Evolutionary conservation across 1,140 invertebrate species (phyloP).

Genomic region (Reticulitermes speratus): DNA sequence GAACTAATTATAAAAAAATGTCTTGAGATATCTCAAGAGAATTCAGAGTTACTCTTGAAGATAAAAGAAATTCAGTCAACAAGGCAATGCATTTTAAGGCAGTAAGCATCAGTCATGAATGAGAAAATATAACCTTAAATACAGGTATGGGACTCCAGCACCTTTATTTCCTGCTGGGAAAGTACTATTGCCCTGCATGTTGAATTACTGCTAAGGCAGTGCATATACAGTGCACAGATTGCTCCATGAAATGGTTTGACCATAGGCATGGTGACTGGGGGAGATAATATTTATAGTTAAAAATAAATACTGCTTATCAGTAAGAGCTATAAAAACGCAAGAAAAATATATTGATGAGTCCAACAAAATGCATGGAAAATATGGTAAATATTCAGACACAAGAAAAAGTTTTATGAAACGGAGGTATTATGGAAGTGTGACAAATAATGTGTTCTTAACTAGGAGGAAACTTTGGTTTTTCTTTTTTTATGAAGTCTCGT

Average conservation of each 20-base stretch:
- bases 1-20: no score
- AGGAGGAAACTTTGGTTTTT: slow-evolving; percentile 60
- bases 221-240: background rate
- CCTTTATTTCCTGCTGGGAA: background rate
- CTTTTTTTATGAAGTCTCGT: slow-evolving; percentile 84
- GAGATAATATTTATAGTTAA: background rate
- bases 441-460: background rate
- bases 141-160: background rate
- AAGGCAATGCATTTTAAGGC: background rate
- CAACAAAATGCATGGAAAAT: no score
- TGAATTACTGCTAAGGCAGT: background rate
- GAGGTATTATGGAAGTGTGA: background rate
- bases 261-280: background rate
- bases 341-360: no score
- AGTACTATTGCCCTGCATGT: background rate
- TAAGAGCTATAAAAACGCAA: background rate
- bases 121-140: background rate
- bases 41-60: no score
- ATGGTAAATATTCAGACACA: no score
- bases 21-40: no score
- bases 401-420: no score
- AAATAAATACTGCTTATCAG: background rate
- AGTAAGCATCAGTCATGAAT: background rate
- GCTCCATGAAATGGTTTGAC: background rate
- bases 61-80: no score